Conservation (phyloP, 2,113 vertebrate genomes). For the Colistium nudipinnis region DNA sequence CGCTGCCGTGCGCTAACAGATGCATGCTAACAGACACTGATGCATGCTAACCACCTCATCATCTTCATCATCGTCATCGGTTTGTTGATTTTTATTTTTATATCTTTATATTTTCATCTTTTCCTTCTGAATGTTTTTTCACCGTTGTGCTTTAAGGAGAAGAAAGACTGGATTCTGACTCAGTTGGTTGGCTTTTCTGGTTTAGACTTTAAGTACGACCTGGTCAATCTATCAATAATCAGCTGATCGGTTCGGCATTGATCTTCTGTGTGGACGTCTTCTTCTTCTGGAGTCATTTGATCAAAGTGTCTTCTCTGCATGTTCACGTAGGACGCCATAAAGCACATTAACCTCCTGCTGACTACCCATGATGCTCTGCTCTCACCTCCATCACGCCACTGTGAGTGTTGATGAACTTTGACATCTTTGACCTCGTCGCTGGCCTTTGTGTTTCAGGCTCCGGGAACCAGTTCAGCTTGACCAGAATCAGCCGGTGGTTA, state of each 20-base stretch:
- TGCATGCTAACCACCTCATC: conserved; percentile 15
- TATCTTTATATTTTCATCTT: conserved; percentile 38
- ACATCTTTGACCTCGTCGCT: conserved; percentile 44
- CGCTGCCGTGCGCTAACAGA: conserved; percentile 85
- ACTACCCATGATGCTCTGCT: conserved; percentile 43
- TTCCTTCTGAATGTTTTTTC: conserved; percentile 25
- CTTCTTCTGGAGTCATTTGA: background rate
- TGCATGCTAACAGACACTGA: conserved; percentile 54
- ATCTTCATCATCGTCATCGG: conserved; percentile 15
- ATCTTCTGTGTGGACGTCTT: too few relatives aligned
- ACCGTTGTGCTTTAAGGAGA: conserved; percentile 50
- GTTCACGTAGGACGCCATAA: too few relatives aligned
- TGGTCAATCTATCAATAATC: too few relatives aligned
- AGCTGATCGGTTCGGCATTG: too few relatives aligned
- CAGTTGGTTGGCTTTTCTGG: too few relatives aligned
- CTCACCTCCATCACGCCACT: conserved; percentile 1
- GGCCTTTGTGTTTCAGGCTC: conserved; percentile 92
- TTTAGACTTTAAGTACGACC: too few relatives aligned
- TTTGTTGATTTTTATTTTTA: conserved; percentile 53
- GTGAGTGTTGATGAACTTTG: background rate
- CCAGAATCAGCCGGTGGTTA: conserved; percentile 89
- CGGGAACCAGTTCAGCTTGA: conserved; percentile 98
- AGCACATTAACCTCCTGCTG: conserved; percentile 6
- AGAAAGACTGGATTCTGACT: conserved; percentile 5
- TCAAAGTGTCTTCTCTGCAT: too few relatives aligned